Conservation (phyloP, 2,113 vertebrate genomes). For the Mohoua ochrocephala region DNA sequence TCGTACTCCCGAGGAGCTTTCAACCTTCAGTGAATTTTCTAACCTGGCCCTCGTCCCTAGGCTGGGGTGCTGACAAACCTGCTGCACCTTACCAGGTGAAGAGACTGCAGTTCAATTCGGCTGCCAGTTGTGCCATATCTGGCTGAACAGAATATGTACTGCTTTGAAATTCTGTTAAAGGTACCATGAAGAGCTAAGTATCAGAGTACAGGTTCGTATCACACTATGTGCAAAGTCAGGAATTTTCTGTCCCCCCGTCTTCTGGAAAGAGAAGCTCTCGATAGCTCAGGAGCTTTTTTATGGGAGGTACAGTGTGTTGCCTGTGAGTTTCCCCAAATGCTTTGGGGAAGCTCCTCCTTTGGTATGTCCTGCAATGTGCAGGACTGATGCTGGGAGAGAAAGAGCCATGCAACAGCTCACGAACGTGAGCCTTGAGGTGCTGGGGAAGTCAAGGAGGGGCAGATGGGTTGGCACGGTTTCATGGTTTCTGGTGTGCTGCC, state of each 20-base stretch:
- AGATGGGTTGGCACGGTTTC: neutral
- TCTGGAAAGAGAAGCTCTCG: neutral
- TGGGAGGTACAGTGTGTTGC: neutral
- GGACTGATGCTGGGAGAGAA: neutral
- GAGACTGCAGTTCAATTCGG: neutral
- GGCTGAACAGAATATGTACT: neutral
- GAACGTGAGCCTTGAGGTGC: neutral
- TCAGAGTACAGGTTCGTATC: neutral
- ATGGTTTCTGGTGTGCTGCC: neutral
- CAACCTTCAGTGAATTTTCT: neutral
- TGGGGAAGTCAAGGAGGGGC: neutral
- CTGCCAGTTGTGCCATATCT: neutral
- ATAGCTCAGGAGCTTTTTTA: neutral
- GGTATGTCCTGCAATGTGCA: neutral
- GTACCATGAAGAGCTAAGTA: neutral
- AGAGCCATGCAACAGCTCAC: neutral
- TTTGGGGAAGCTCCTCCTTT: neutral
- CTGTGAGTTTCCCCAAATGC: rapidly evolving
- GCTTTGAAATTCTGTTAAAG: neutral
- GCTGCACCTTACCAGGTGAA: neutral
- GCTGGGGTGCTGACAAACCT: neutral
- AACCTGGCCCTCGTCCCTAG: neutral
- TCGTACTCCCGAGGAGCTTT: neutral
- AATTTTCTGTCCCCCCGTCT: neutral
- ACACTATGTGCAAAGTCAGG: neutral